Evolutionary conservation across 2,113 vertebrate species (phyloP).

Genomic region (Cnemophilus loriae): DNA sequence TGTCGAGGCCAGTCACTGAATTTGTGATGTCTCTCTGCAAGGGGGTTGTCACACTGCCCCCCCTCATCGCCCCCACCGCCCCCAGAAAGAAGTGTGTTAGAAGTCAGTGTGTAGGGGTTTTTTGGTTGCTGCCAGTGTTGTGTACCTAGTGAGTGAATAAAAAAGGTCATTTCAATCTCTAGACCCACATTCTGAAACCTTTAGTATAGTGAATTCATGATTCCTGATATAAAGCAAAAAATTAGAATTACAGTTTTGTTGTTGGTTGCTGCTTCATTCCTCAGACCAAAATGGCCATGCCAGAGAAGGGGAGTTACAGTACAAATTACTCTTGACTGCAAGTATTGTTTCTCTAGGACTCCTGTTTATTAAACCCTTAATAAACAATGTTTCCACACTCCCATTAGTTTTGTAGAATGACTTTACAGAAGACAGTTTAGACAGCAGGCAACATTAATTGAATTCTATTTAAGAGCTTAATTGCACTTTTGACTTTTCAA

Average conservation of each 20-base stretch:
- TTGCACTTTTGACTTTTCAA: not conserved
- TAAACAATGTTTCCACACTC: not conserved
- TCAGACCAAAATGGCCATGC: not conserved
- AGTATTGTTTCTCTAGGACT: not conserved
- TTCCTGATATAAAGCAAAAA: not conserved
- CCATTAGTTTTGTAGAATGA: not conserved
- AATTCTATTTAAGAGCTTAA: not conserved
- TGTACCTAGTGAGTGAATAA: not conserved
- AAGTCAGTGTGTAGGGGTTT: not conserved
- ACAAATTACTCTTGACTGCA: not conserved
- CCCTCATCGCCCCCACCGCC: no score
- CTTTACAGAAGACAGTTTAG: not conserved
- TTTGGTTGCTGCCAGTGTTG: not conserved
- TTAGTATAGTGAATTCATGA: not conserved
- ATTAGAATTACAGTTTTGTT: not conserved
- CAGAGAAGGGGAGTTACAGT: not conserved
- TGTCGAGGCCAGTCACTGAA: accelerated
- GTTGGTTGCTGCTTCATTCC: not conserved
- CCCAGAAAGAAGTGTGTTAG: not conserved
- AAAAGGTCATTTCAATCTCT: not conserved
- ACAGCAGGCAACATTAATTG: not conserved
- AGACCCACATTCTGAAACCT: not conserved
- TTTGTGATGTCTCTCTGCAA: not conserved
- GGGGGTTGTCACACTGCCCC: not conserved
- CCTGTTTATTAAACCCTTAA: not conserved